These are phyloP conservation scores for Hanleya hanleyi DNA, from an alignment of 2,888 invertebrate genomes.

Conservation along the genomic window DNA sequence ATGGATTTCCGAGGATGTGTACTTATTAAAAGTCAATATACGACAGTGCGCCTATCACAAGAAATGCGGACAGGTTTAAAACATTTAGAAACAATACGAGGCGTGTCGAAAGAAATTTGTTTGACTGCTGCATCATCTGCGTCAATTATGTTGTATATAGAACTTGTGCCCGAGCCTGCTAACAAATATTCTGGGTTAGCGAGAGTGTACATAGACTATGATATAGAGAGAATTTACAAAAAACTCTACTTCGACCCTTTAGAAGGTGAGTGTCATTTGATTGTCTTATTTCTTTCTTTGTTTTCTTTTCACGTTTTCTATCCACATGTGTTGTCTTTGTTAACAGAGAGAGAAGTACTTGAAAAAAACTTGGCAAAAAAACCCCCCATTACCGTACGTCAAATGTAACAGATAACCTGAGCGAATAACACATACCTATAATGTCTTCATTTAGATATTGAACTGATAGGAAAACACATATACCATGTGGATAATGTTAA, in stretches of 20 bases:
- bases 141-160: slow-evolving; percentile 47
- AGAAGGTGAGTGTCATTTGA: slow-evolving; percentile 58
- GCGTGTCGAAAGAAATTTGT: slow-evolving; percentile 47
- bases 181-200: slow-evolving; percentile 38
- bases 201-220: slow-evolving; percentile 45
- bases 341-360: too few relatives aligned
- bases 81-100: slow-evolving; percentile 36
- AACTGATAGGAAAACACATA: too few relatives aligned
- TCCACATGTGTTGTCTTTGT: too few relatives aligned
- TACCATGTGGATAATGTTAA: too few relatives aligned
- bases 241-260: slow-evolving; percentile 33
- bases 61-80: slow-evolving; percentile 39
- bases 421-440: too few relatives aligned
- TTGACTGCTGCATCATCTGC: slow-evolving; percentile 32
- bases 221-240: slow-evolving; percentile 34
- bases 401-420: too few relatives aligned
- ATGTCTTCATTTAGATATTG: too few relatives aligned
- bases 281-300: too few relatives aligned
- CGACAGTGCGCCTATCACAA: slow-evolving; percentile 46
- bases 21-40: slow-evolving; percentile 39
- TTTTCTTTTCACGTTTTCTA: too few relatives aligned
- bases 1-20: slow-evolving; percentile 44
- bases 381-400: too few relatives aligned
- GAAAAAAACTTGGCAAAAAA: too few relatives aligned
- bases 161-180: slow-evolving; percentile 41